Percentiles rank a stretch among this genome's conserved stretches.
These are phyloP conservation scores for Acropternis orthonyx DNA, from an alignment of 2,797 vertebrate species.

Conservation along the genomic window DNA sequence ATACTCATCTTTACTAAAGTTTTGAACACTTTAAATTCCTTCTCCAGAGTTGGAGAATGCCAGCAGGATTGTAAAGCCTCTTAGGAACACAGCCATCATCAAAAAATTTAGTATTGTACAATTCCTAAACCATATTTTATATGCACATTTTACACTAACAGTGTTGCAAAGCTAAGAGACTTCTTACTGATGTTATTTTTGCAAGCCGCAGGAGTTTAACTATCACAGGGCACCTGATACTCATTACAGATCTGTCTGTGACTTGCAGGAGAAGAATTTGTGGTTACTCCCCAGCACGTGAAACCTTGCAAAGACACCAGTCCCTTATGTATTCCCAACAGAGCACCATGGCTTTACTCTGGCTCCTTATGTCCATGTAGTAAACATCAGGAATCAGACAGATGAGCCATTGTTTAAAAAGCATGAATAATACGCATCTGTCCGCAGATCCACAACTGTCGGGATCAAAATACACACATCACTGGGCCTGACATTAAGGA, in stretches of 20 bases:
- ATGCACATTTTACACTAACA: background rate
- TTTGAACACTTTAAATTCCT: background rate
- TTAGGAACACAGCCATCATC: background rate
- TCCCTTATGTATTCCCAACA: background rate
- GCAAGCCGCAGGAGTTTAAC: background rate
- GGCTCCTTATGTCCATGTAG: background rate
- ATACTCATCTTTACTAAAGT: background rate
- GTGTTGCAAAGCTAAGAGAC: background rate
- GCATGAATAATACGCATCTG: background rate
- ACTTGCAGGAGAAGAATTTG: background rate
- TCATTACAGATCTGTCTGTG: background rate
- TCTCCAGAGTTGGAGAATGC: background rate
- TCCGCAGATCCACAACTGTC: background rate
- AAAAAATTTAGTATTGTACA: background rate
- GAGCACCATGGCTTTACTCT: background rate
- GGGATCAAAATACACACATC: background rate
- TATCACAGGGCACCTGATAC: background rate
- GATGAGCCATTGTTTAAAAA: background rate
- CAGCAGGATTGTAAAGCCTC: background rate
- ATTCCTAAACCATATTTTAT: background rate
- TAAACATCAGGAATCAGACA: background rate
- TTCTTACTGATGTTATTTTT: background rate
- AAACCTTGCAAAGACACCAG: background rate
- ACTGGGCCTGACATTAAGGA: background rate
- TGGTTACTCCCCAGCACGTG: background rate